Conservation (phyloP, 2,797 vertebrate genomes). For the Chaenodraco wilsoni region DNA sequence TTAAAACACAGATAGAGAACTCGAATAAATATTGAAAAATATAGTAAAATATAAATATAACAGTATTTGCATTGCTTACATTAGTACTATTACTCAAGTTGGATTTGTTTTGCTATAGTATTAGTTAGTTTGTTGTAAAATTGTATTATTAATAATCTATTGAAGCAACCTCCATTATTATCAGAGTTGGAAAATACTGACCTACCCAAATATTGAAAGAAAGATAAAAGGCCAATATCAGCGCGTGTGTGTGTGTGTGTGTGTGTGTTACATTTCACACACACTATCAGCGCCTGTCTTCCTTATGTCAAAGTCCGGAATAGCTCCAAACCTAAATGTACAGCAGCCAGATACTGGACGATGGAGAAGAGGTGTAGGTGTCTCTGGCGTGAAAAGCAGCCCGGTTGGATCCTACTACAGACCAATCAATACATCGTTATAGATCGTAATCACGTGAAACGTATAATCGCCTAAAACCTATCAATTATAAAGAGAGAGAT, state of each 20-base stretch:
- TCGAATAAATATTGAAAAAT: no score
- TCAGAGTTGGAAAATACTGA: constrained; percentile 16
- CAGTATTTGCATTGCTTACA: no score
- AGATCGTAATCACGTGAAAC: constrained; percentile 86
- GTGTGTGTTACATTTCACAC: constrained; percentile 26
- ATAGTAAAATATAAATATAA: no score
- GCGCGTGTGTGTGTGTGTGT: constrained; percentile 9
- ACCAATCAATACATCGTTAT: constrained; percentile 85
- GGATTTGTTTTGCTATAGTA: no score
- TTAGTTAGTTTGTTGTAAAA: no score
- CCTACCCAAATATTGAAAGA: constrained; percentile 10
- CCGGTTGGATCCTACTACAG: constrained; percentile 75
- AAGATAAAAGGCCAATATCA: constrained; percentile 31
- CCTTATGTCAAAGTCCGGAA: constrained; percentile 56
- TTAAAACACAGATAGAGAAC: no score
- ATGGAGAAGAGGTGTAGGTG: constrained; percentile 63
- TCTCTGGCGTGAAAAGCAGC: constrained; percentile 63
- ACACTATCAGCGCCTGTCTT: constrained; percentile 22
- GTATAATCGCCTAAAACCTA: constrained; percentile 87
- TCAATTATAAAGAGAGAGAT: constrained; percentile 85
- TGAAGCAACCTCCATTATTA: constrained; percentile 17
- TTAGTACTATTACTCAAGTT: no score
- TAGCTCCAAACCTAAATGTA: constrained; percentile 67
- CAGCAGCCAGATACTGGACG: constrained; percentile 56
- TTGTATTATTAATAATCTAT: no score